These are phyloP conservation scores for Ivindomyrus marchei DNA, from an alignment of 2,113 vertebrate genomes.

Conservation along the genomic window DNA sequence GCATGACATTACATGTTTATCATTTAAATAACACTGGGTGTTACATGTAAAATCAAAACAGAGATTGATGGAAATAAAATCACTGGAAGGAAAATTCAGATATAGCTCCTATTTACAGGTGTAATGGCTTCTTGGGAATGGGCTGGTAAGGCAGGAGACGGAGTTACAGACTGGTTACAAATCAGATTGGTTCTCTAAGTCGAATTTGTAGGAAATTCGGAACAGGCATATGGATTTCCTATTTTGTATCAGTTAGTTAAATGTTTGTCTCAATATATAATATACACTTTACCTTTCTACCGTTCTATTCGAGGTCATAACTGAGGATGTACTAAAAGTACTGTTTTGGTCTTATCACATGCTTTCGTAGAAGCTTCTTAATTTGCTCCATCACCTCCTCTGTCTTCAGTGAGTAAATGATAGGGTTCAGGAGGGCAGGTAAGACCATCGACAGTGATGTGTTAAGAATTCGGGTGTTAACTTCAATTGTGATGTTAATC, in stretches of 20 bases:
- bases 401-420: slow-evolving; percentile 50
- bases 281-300: not conserved
- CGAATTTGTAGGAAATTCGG: not conserved
- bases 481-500: slow-evolving; percentile 13
- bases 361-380: not conserved
- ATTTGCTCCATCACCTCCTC: slow-evolving; percentile 40
- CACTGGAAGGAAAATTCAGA: not conserved
- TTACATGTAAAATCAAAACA: not conserved
- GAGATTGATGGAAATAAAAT: not conserved
- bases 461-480: slow-evolving; percentile 19
- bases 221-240: not conserved
- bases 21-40: not conserved
- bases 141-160: not conserved
- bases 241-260: not conserved
- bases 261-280: not conserved
- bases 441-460: slow-evolving; percentile 14
- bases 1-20: not conserved
- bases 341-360: not conserved
- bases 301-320: not conserved
- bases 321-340: not conserved
- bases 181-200: not conserved
- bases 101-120: not conserved
- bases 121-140: not conserved
- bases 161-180: not conserved
- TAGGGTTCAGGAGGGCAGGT: slow-evolving; percentile 34